Evolutionary conservation across 2,888 invertebrate species (phyloP).

Genomic region (Zonitis immaculata): DNA sequence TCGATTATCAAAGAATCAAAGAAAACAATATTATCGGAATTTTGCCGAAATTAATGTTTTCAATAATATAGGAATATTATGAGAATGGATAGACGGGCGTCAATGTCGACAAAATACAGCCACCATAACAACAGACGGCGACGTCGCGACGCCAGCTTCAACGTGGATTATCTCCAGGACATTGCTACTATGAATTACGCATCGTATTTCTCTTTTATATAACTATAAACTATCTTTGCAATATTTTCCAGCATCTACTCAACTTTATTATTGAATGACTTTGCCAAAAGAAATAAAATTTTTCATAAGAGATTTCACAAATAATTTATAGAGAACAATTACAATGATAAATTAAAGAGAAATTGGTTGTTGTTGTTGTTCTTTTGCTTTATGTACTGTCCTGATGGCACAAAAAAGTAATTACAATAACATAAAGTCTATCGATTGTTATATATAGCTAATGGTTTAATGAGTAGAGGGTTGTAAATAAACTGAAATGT

Average conservation of each 20-base stretch:
- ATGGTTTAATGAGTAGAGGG: slow-evolving; percentile 29
- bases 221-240: too few relatives aligned
- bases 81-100: not conserved
- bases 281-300: too few relatives aligned
- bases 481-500: slow-evolving; percentile 33
- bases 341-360: too few relatives aligned
- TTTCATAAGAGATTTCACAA: too few relatives aligned
- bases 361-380: too few relatives aligned
- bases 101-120: slow-evolving; percentile 6
- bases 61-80: not conserved
- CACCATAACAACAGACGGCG: slow-evolving; percentile 18
- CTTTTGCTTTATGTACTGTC: too few relatives aligned
- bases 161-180: slow-evolving; percentile 2
- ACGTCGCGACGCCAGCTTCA: slow-evolving; percentile 18
- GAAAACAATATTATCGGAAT: too few relatives aligned
- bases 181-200: not conserved
- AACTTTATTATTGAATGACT: not conserved
- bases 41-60: too few relatives aligned
- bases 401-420: too few relatives aligned
- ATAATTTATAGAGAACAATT: too few relatives aligned
- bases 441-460: slow-evolving; percentile 17
- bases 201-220: not conserved
- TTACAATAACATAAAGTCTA: slow-evolving; percentile 9
- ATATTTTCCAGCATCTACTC: not conserved
- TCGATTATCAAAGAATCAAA: too few relatives aligned